phyloP scores from a whole-genome alignment of 2,888 invertebrate genomes.

The Synanthedon vespiformis region DNA sequence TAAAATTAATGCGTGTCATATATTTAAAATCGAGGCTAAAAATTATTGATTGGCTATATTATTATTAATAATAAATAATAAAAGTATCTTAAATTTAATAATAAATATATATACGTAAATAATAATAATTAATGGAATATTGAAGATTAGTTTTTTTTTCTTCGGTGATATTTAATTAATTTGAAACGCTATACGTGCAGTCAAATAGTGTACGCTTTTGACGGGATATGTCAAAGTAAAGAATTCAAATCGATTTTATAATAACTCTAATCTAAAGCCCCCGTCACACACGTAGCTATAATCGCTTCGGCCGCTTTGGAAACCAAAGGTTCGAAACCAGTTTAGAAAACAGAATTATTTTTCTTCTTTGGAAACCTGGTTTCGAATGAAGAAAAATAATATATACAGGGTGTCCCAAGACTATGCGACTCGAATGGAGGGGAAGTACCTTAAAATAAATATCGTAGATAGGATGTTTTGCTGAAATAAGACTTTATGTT shows the following conservation, averaged over 20 bases:
- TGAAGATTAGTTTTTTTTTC: background rate
- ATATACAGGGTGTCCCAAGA: too few relatives aligned
- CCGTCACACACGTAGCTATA: too few relatives aligned
- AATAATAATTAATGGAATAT: background rate
- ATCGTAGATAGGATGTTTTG: too few relatives aligned
- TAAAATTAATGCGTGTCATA: background rate
- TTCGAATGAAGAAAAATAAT: too few relatives aligned
- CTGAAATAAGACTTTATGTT: too few relatives aligned
- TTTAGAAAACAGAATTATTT: too few relatives aligned
- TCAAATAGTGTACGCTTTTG: constrained; percentile 4
- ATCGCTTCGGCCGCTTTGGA: too few relatives aligned
- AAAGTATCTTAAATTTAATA: background rate
- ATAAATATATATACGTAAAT: background rate
- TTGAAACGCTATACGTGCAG: constrained; percentile 1
- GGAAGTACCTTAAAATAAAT: too few relatives aligned
- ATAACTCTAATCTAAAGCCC: too few relatives aligned
- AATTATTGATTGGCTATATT: background rate
- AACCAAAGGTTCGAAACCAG: too few relatives aligned
- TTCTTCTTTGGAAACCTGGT: too few relatives aligned
- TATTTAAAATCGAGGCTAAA: background rate
- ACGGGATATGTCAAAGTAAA: background rate
- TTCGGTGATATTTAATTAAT: background rate
- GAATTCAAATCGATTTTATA: background rate
- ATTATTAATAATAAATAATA: background rate
- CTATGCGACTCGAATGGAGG: too few relatives aligned